Evolutionary conservation across 2,888 invertebrate genomes (phyloP).

Genomic region (Buathra laborator): DNA sequence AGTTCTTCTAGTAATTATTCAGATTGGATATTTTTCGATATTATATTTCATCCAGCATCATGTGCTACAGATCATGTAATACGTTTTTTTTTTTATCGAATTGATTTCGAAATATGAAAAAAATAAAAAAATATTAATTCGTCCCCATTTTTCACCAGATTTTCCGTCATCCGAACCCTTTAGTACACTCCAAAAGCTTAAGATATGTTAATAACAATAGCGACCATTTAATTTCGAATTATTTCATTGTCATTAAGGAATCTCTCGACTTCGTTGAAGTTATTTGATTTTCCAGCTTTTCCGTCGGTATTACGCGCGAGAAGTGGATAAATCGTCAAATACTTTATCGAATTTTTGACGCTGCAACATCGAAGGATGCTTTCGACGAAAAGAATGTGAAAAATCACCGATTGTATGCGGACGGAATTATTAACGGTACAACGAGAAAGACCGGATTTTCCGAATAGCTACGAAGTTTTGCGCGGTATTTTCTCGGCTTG

Average conservation of each 20-base stretch:
- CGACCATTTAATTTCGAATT: not conserved
- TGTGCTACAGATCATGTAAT: too few relatives aligned
- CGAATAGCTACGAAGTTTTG: not conserved
- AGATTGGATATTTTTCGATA: not conserved
- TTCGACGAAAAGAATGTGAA: constrained; percentile 4
- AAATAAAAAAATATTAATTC: too few relatives aligned
- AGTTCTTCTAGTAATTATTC: too few relatives aligned
- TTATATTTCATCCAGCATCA: not conserved
- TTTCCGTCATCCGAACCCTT: not conserved
- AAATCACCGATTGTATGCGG: constrained; percentile 14
- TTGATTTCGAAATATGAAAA: too few relatives aligned
- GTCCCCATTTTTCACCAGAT: not conserved
- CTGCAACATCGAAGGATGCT: constrained; percentile 3
- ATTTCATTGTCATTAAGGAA: not conserved
- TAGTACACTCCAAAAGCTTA: not conserved
- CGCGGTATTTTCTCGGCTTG: not conserved
- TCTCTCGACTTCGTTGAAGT: not conserved
- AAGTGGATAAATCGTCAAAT: not conserved
- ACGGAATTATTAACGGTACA: constrained; percentile 7
- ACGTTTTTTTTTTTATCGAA: too few relatives aligned
- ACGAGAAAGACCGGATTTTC: constrained; percentile 1
- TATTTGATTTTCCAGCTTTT: not conserved
- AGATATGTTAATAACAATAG: not conserved
- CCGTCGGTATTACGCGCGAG: not conserved
- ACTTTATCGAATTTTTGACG: constrained; percentile 18